Percentiles rank a stretch among this genome's conserved stretches.
Evolutionary conservation across 1,140 invertebrate genomes (phyloP).

Genomic region (Lordiphosa mommai): DNA sequence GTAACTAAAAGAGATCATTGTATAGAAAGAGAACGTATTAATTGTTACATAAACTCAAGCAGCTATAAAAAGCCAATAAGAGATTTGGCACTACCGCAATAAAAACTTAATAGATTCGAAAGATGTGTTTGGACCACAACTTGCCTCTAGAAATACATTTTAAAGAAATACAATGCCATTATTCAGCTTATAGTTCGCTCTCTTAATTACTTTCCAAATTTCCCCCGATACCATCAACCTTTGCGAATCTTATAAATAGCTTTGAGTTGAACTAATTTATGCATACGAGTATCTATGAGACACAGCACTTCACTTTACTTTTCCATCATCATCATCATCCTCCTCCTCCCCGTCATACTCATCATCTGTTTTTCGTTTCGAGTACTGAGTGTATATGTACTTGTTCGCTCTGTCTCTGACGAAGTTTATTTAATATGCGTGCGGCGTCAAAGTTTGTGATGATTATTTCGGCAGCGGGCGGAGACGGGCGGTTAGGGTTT

Average conservation of each 20-base stretch:
- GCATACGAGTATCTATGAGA: constrained; percentile 50
- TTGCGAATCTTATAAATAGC: constrained; percentile 8
- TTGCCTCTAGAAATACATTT: too few species aligned
- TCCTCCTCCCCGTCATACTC: too few species aligned
- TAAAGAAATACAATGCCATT: too few species aligned
- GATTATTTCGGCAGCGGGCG: constrained; percentile 56
- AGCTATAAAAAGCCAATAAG: too few species aligned
- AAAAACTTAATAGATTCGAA: too few species aligned
- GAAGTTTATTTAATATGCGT: constrained; percentile 76
- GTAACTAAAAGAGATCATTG: too few species aligned
- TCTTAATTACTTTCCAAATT: not conserved
- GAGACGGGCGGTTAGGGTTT: not conserved
- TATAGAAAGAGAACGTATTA: too few species aligned
- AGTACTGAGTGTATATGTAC: not conserved
- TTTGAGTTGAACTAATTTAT: constrained; percentile 5
- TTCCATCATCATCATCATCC: not conserved
- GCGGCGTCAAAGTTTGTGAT: constrained; percentile 72
- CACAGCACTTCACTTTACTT: constrained; percentile 22
- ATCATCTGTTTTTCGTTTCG: too few species aligned
- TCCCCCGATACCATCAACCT: not conserved
- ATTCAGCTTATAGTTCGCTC: too few species aligned
- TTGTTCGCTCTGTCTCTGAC: constrained; percentile 5
- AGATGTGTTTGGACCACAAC: too few species aligned
- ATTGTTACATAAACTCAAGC: too few species aligned
- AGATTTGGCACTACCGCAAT: too few species aligned